These are phyloP conservation scores for Seira sanloemensis DNA, from an alignment of 2,888 invertebrate genomes.

Conservation along the genomic window DNA sequence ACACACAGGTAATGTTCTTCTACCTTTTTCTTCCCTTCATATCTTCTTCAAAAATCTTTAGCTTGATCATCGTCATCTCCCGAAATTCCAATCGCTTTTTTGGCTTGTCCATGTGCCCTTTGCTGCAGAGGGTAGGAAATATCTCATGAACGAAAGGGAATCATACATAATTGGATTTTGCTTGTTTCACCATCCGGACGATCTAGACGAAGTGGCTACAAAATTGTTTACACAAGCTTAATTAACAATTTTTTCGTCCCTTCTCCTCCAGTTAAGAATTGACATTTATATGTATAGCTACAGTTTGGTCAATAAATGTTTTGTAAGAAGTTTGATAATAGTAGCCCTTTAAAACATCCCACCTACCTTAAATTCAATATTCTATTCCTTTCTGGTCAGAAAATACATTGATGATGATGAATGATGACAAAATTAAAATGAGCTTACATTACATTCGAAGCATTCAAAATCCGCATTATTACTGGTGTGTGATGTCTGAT, in stretches of 20 bases:
- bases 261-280: too few relatives aligned
- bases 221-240: conserved; percentile 39
- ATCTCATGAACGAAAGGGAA: background rate
- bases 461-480: too few relatives aligned
- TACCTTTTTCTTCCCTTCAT: conserved; percentile 22
- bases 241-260: too few relatives aligned
- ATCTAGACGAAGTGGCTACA: conserved; percentile 56
- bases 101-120: background rate
- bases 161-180: background rate
- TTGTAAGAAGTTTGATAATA: too few relatives aligned
- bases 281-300: too few relatives aligned
- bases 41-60: background rate
- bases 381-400: background rate
- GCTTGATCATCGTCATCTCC: background rate
- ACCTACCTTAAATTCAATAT: too few relatives aligned
- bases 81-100: background rate
- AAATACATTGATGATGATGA: background rate
- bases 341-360: too few relatives aligned
- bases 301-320: too few relatives aligned
- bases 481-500: too few relatives aligned
- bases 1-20: conserved; percentile 23
- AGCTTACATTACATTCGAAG: too few relatives aligned
- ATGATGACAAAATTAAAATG: too few relatives aligned
- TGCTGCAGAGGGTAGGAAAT: background rate
- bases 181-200: conserved; percentile 39